Evolutionary conservation across 2,113 vertebrate species (phyloP).

Genomic region (Myiozetetes cayanensis): DNA sequence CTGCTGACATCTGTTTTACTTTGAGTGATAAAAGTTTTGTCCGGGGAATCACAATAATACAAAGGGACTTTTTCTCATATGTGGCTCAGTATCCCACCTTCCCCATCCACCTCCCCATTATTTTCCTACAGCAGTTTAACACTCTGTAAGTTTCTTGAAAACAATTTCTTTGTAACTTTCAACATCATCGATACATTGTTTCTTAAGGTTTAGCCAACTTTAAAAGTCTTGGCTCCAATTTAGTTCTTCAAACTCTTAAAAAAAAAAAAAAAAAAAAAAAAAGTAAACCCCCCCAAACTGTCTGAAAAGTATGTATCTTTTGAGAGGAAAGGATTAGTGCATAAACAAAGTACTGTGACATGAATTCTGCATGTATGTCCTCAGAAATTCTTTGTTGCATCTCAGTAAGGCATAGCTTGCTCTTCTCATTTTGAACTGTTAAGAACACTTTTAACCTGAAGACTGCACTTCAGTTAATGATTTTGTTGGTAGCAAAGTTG

Average conservation of each 20-base stretch:
- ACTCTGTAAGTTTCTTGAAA: background rate
- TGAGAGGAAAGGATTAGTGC: background rate
- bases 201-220: background rate
- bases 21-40: background rate
- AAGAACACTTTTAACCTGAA: background rate
- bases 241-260: background rate
- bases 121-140: background rate
- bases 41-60: background rate
- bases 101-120: fast-evolving
- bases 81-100: fast-evolving
- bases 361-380: background rate
- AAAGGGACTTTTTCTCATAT: fast-evolving
- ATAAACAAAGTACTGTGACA: background rate
- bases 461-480: background rate
- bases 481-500: background rate
- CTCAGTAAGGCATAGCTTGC: background rate
- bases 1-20: background rate
- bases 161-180: background rate
- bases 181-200: background rate
- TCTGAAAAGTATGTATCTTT: background rate
- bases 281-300: background rate
- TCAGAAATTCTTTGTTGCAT: background rate
- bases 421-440: background rate
- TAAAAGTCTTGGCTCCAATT: fast-evolving
- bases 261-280: background rate